phyloP scores from a whole-genome alignment of 2,113 vertebrate genomes.

The Lophotis ruficrista region DNA sequence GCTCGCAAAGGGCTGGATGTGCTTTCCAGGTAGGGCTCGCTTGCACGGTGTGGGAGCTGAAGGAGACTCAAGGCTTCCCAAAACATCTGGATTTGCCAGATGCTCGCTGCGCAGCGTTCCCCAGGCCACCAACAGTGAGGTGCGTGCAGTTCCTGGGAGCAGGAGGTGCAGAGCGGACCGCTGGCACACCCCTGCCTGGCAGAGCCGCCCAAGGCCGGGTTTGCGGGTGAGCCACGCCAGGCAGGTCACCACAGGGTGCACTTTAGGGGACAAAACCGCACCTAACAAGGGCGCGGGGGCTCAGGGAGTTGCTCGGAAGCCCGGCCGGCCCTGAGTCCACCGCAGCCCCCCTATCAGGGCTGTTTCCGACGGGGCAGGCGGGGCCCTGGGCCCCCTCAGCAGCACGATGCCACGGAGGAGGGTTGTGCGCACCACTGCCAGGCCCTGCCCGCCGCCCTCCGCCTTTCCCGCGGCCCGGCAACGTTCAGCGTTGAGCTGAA shows the following conservation, averaged over 20 bases:
- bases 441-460: too few relatives aligned
- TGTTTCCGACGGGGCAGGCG: fast-evolving
- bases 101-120: too few relatives aligned
- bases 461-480: background rate
- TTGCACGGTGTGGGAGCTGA: fast-evolving
- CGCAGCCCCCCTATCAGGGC: background rate
- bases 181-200: fast-evolving
- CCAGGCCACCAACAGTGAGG: fast-evolving
- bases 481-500: background rate
- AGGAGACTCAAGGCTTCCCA: fast-evolving
- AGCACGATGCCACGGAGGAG: background rate
- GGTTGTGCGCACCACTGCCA: fast-evolving
- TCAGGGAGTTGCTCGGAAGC: too few relatives aligned
- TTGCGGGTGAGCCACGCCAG: fast-evolving
- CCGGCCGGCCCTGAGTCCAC: too few relatives aligned
- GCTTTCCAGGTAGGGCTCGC: background rate
- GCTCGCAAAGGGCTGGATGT: fast-evolving
- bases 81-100: background rate
- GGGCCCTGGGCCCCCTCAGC: background rate
- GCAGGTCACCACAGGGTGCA: fast-evolving
- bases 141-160: fast-evolving
- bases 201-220: too few relatives aligned
- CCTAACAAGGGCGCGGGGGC: background rate
- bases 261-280: background rate
- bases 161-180: background rate